A percentile compares a stretch with the other conserved stretches of the same genome.
phyloP scores from a whole-genome alignment of 2,888 invertebrate genomes.

The Tetranychus truncatus region DNA sequence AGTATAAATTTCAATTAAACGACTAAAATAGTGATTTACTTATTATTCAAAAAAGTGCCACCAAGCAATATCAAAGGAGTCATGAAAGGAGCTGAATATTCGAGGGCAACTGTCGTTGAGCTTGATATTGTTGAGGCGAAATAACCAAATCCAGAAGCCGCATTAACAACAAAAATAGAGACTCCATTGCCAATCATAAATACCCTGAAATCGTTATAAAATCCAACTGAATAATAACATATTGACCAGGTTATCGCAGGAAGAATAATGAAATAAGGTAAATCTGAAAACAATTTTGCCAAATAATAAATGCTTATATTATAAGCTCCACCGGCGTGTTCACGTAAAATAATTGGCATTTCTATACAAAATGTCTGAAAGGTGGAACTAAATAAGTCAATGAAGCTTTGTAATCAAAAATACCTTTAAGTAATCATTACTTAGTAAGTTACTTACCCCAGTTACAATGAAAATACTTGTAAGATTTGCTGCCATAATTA shows the following conservation, averaged over 20 bases:
- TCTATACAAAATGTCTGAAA: constrained; percentile 39
- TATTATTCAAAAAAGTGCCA: constrained; percentile 79
- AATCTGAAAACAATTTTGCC: constrained; percentile 68
- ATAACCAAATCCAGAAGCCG: constrained; percentile 43
- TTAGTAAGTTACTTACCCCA: constrained; percentile 48
- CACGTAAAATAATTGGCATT: constrained; percentile 67
- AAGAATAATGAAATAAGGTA: constrained; percentile 61
- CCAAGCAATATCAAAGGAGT: constrained; percentile 86
- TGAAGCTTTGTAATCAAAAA: not conserved
- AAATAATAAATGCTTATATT: constrained; percentile 74
- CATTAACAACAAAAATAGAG: not conserved
- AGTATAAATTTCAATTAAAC: not conserved
- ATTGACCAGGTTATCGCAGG: constrained; percentile 63
- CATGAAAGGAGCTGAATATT: constrained; percentile 73
- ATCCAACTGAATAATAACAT: constrained; percentile 59
- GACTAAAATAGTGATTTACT: constrained; percentile 36
- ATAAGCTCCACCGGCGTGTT: constrained; percentile 75
- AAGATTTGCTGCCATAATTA: constrained; percentile 79
- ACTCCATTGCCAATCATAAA: not conserved
- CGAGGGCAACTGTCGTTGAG: constrained; percentile 66
- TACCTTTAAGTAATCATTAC: too few relatives aligned
- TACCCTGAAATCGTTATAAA: not conserved
- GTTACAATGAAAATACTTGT: constrained; percentile 86
- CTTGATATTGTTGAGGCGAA: constrained; percentile 68
- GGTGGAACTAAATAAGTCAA: not conserved